Percentiles rank a stretch among this genome's conserved stretches.
Conservation (phyloP, 2,113 vertebrate species). For the Sialia sialis region DNA sequence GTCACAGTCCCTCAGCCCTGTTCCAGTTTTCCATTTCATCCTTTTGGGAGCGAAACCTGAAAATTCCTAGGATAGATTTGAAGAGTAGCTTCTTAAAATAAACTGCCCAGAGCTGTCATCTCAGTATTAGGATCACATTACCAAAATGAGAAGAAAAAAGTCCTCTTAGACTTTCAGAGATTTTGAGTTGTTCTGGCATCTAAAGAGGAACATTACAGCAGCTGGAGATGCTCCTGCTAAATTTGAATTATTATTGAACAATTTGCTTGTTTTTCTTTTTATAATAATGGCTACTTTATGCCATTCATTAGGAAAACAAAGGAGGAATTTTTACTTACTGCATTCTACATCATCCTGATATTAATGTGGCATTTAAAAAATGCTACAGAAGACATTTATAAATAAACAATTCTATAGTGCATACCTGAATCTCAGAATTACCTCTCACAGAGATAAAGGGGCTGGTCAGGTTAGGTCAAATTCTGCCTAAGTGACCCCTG, state of each 20-base stretch:
- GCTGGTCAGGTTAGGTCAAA: not conserved
- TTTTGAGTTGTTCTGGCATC: not conserved
- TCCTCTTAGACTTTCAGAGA: not conserved
- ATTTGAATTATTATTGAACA: not conserved
- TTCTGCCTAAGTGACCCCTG: not conserved
- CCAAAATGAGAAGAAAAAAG: not conserved
- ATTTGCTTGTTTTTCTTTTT: not conserved
- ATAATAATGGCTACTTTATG: not conserved
- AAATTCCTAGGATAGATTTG: constrained; percentile 2
- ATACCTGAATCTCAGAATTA: not conserved
- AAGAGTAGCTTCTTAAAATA: constrained; percentile 38
- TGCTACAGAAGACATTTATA: not conserved
- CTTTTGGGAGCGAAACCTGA: constrained; percentile 11
- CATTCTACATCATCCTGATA: not conserved
- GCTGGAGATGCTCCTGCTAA: not conserved
- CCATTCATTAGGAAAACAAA: not conserved
- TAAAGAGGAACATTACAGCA: not conserved
- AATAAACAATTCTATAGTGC: not conserved
- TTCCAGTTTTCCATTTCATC: constrained; percentile 10
- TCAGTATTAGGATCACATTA: constrained; percentile 39
- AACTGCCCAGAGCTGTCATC: constrained; percentile 33
- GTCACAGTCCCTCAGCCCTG: not conserved
- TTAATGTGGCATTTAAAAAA: not conserved
- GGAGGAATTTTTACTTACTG: not conserved
- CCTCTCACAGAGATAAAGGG: not conserved